A percentile compares a stretch with the other conserved stretches of the same genome.
These are phyloP conservation scores for Lepus europaeus DNA, from an alignment of 2,113 vertebrate species.

Conservation along the genomic window DNA sequence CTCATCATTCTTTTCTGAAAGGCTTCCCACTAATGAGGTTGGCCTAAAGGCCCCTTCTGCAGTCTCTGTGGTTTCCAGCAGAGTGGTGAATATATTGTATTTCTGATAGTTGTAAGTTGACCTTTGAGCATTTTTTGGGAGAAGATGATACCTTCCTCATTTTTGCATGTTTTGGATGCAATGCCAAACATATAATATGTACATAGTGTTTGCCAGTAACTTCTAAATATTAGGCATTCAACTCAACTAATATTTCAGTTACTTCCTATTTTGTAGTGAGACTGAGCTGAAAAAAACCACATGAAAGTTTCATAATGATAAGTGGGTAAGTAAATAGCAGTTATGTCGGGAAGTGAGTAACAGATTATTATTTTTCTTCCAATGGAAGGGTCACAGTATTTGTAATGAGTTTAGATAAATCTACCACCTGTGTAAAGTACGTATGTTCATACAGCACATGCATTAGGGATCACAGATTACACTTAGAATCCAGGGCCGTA, in stretches of 20 bases:
- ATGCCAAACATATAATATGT: neutral
- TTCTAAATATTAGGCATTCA: slow-evolving; percentile 56
- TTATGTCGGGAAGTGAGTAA: slow-evolving; percentile 74
- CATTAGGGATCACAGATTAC: neutral
- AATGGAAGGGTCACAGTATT: slow-evolving; percentile 1
- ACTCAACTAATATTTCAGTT: slow-evolving; percentile 62
- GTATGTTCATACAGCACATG: neutral
- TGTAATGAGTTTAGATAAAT: slow-evolving; percentile 33
- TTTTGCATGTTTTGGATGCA: neutral
- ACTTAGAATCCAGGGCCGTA: neutral
- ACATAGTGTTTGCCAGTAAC: neutral
- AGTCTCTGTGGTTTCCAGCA: neutral
- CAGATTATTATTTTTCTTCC: slow-evolving; percentile 59
- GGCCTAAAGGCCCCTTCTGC: neutral
- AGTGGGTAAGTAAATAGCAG: slow-evolving; percentile 51
- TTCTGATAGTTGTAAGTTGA: slow-evolving; percentile 44
- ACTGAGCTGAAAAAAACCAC: slow-evolving; percentile 66
- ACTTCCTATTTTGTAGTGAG: slow-evolving; percentile 64
- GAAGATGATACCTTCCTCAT: neutral
- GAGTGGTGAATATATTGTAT: neutral
- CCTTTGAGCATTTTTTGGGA: neutral
- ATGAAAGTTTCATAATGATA: slow-evolving; percentile 73
- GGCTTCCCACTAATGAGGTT: neutral
- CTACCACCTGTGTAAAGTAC: neutral
- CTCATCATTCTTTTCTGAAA: slow-evolving; percentile 16